Evolutionary conservation across 2,113 vertebrate genomes (phyloP), one percentile per base, ranked within the genome.

Genomic region (Neoarius graeffei): DNA sequence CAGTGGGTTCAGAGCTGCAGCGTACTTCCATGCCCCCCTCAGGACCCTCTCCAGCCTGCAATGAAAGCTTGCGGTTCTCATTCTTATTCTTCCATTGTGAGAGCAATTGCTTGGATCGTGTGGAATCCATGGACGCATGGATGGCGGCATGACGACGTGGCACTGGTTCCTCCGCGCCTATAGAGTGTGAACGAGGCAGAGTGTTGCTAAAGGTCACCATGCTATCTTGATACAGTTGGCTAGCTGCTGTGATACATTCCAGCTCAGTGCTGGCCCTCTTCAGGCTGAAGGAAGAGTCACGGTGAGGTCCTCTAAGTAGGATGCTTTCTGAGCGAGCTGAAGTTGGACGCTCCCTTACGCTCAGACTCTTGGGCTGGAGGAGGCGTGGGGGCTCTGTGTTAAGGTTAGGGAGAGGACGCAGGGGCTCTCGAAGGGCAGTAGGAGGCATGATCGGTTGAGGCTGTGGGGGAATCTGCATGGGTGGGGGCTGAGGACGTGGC

Each of bases 41-140:
- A 20, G 97, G 96, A 4, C 97, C 0, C 95, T 94, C 92, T 97
- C 98, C 87, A 96, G 96, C 95, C 85, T 97, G 97, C 89, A 99
- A 91, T 15, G 97, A 97, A 91, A 97, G 88, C 90, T 98, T 99
- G 6, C 97, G 95, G 89, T 92, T 97, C 91, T 96, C 97, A 14
- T 98, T 98, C 93, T 99, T 99, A 87, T 93, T 98, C 92, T 98
- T 99, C 98, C 98, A 99, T 90, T 99, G 98, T 19, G 98, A 98
- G 30, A 99, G 96, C 81, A 99, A 96, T 91, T 99, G 98, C 90
- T 99, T 99, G 59, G 98, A 99, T 23, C 97, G 95, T 14, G 96
- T 97, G 1, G 98, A 97, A 91, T 99, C 98, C 98, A 99, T 98
- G 2, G 98, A 98, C 9, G 97, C 96, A 0, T 99, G 98, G 91